Conservation (phyloP, 92 coral and sea anemone genomes). For the Parazoanthus atlanticus region DNA sequence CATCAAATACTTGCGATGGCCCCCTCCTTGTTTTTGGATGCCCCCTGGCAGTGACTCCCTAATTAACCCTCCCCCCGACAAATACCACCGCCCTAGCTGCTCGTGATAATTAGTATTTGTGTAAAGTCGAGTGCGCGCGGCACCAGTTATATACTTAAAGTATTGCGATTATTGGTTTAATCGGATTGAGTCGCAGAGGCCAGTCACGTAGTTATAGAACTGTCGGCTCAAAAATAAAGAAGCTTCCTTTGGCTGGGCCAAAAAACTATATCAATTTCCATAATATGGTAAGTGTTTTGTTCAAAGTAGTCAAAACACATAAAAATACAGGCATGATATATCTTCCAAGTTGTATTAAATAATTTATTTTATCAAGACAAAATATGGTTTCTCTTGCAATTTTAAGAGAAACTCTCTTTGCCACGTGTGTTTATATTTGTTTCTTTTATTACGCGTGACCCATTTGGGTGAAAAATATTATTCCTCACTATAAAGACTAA, state of each 20-base stretch:
- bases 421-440: background rate
- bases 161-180: too few relatives aligned
- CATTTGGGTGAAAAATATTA: background rate
- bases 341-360: background rate
- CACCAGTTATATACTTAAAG: too few relatives aligned
- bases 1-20: too few relatives aligned
- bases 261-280: background rate
- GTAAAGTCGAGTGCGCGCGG: too few relatives aligned
- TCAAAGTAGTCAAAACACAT: conserved; percentile 1
- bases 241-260: background rate
- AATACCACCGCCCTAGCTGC: too few relatives aligned
- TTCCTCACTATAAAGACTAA: background rate
- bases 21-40: too few relatives aligned
- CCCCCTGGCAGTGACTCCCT: too few relatives aligned
- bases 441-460: background rate
- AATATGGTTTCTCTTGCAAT: background rate
- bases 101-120: too few relatives aligned
- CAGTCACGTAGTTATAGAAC: too few relatives aligned
- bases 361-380: background rate
- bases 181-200: too few relatives aligned
- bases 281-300: background rate
- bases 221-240: too few relatives aligned
- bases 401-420: background rate
- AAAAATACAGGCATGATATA: background rate
- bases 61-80: too few relatives aligned